Conservation (phyloP, 2,113 vertebrate species). For the Sisor rabdophorus region DNA sequence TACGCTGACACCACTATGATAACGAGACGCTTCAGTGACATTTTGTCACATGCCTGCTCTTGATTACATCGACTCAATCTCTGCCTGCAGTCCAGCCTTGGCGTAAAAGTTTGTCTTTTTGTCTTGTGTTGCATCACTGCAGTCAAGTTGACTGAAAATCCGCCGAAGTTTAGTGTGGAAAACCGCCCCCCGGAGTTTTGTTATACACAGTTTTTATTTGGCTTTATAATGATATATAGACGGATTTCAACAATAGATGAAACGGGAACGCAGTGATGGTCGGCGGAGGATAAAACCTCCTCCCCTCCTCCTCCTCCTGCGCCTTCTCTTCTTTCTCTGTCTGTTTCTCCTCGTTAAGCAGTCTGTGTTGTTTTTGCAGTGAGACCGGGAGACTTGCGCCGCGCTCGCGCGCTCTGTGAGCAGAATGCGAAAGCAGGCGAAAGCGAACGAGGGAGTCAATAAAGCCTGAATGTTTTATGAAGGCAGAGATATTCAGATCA, state of each 20-base stretch:
- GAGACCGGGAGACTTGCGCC: conserved; percentile 42
- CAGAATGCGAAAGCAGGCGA: conserved; percentile 65
- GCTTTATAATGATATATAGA: conserved; percentile 31
- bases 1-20: neutral
- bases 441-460: conserved; percentile 74
- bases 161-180: neutral
- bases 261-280: conserved; percentile 22
- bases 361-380: conserved; percentile 42
- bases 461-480: conserved; percentile 87
- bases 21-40: neutral
- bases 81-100: neutral
- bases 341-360: conserved; percentile 38
- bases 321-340: conserved; percentile 10
- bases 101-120: conserved; percentile 12
- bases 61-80: neutral
- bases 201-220: conserved; percentile 13
- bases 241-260: conserved; percentile 21
- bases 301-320: conserved; percentile 13
- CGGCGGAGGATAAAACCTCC: conserved; percentile 23
- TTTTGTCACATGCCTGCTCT: neutral
- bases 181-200: conserved; percentile 8
- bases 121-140: conserved; percentile 16
- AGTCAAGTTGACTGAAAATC: neutral
- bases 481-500: conserved; percentile 87
- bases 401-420: conserved; percentile 60